Evolutionary conservation across 2,888 invertebrate species (phyloP), one percentile per base, ranked within the genome.

Genomic region (Caenorhabditis japonica): DNA sequence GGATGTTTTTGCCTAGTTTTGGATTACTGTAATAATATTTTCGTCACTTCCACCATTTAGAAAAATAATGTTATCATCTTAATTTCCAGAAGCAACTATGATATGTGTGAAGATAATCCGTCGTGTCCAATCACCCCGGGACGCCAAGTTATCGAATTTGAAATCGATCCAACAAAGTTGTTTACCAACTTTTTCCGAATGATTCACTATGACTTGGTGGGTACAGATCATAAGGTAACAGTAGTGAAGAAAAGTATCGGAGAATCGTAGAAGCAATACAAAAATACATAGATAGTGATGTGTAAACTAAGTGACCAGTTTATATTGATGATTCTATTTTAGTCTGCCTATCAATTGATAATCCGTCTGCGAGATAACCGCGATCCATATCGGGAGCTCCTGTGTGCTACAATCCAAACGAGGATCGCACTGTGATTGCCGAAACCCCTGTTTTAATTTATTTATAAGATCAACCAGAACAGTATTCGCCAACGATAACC

Each of bases 1-100:
- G 85, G 85, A 64, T 84, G 58, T 82, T 79, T 55, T 55, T 85
- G 19, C 85, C 85, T 10, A 83, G 80, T 44, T 85, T 85, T 58
- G 80, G 83, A 34, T 47, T 81, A 43, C 64, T 85, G 84, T 84
- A 71, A 74, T n/a, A n/a, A n/a, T n/a, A n/a, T n/a, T n/a, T n/a
- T n/a, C n/a, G 75, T 55, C n/a, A 5, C 23, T 36, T 33, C 46
- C 34, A 27, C 4, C 46, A 10, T 17, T 15, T 13, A 17, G 10
- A 58, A 66, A 49, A 15, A 44, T 30, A 13, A 34, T 33, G 30
- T 43, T 12, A 33, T 34, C 8, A 12, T 66, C 51, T 21, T 25
- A 12, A n/a, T 27, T 21, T 44, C 33, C 30, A 82, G 82, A 27
- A 78, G 75, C 62, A 82, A 76, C 55, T 72, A 77, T 17, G 76